These are phyloP conservation scores for Strix occidentalis DNA, from an alignment of 2,797 vertebrate genomes.

Conservation along the genomic window DNA sequence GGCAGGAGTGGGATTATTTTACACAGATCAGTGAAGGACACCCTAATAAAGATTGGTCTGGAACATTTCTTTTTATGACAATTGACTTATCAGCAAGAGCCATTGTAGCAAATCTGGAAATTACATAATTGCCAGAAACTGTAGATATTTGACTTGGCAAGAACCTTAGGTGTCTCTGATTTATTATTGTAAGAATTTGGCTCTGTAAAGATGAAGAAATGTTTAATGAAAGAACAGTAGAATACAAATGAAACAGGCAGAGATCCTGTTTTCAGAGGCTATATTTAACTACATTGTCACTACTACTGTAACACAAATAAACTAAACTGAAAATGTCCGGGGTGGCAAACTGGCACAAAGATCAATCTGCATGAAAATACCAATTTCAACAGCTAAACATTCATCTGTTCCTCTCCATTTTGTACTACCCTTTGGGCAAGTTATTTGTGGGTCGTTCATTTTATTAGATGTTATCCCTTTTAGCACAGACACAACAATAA, in stretches of 20 bases:
- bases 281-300: conserved; percentile 77
- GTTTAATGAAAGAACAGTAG: conserved; percentile 83
- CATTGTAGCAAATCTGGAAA: conserved; percentile 82
- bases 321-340: conserved; percentile 66
- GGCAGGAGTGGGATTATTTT: conserved; percentile 69
- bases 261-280: conserved; percentile 73
- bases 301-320: conserved; percentile 83
- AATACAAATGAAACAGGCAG: conserved; percentile 77
- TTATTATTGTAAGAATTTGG: conserved; percentile 86
- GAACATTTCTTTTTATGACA: conserved; percentile 81
- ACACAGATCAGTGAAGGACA: conserved; percentile 80
- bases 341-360: conserved; percentile 25
- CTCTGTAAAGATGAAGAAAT: conserved; percentile 81
- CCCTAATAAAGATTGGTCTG: conserved; percentile 82
- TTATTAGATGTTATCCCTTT: neutral
- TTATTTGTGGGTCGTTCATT: conserved; percentile 14
- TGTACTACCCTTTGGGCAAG: neutral
- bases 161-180: conserved; percentile 77
- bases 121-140: conserved; percentile 85
- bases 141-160: conserved; percentile 86
- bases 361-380: conserved; percentile 50
- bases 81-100: conserved; percentile 84
- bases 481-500: neutral
- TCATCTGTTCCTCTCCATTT: conserved; percentile 28
- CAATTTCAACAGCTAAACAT: conserved; percentile 59